phyloP scores from a whole-genome alignment of 1,140 invertebrate genomes.

The Chymomyza costata region DNA sequence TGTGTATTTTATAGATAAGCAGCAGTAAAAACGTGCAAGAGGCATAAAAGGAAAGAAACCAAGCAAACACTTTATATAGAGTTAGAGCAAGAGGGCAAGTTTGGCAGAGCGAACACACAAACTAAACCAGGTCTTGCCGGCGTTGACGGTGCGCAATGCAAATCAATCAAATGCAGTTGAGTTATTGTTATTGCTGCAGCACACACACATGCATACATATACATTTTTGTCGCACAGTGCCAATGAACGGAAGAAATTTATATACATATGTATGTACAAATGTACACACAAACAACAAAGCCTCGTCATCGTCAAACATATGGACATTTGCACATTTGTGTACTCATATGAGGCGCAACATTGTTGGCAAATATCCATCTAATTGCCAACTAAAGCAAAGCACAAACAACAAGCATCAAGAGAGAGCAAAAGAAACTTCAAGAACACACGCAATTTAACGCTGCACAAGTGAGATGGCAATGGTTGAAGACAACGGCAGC shows the following conservation, averaged over 20 bases:
- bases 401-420: constrained; percentile 4
- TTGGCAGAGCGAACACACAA: constrained; percentile 18
- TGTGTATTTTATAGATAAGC: constrained; percentile 16
- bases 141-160: constrained; percentile 26
- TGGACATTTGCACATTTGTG: too few species aligned
- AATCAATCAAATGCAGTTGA: constrained; percentile 50
- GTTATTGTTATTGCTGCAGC: too few species aligned
- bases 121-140: constrained; percentile 46
- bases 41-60: constrained; percentile 24
- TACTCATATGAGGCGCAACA: too few species aligned
- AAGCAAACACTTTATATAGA: constrained; percentile 6
- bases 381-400: constrained; percentile 1
- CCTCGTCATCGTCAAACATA: too few species aligned
- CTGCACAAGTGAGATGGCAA: constrained; percentile 42
- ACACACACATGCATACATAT: too few species aligned
- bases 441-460: constrained; percentile 28
- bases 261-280: too few species aligned
- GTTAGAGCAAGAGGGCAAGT: too few species aligned
- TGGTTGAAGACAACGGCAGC: background rate
- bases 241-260: too few species aligned
- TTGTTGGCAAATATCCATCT: too few species aligned
- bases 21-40: constrained; percentile 45
- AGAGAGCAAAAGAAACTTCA: constrained; percentile 1
- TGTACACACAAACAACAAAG: too few species aligned
- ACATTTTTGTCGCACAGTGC: too few species aligned